phyloP scores from a whole-genome alignment of 2,888 invertebrate species.

The Drosophila nr. perissopoda region DNA sequence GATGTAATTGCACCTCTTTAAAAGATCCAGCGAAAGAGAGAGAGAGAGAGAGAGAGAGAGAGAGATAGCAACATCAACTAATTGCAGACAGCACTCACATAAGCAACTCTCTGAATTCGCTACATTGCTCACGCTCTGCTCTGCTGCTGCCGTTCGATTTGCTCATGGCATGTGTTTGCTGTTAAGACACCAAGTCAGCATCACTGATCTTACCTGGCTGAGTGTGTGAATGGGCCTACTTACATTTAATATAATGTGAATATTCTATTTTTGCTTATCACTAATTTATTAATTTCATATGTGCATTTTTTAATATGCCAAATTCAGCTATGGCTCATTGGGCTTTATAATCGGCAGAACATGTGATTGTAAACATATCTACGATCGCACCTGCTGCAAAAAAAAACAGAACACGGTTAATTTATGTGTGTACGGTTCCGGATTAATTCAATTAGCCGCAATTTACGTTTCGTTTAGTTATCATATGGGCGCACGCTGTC shows the following conservation, averaged over 20 bases:
- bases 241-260: background rate
- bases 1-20: constrained; percentile 48
- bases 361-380: constrained; percentile 64
- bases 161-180: constrained; percentile 66
- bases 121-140: constrained; percentile 6
- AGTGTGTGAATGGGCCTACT: background rate
- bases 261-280: background rate
- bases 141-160: constrained; percentile 13
- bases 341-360: constrained; percentile 13
- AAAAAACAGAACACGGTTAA: background rate
- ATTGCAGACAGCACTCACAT: constrained; percentile 27
- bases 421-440: constrained; percentile 42
- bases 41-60: constrained; percentile 30
- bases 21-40: constrained; percentile 28
- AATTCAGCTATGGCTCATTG: background rate
- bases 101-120: constrained; percentile 26
- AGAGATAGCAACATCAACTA: constrained; percentile 24
- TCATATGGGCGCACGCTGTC: constrained; percentile 64
- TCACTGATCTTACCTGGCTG: constrained; percentile 15
- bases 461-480: constrained; percentile 77
- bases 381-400: constrained; percentile 25
- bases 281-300: background rate
- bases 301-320: background rate
- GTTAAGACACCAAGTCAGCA: constrained; percentile 49
- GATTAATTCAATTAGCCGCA: constrained; percentile 73